These are phyloP conservation scores for Sebastes itinus DNA, from an alignment of 2,797 vertebrate genomes.

Conservation along the genomic window DNA sequence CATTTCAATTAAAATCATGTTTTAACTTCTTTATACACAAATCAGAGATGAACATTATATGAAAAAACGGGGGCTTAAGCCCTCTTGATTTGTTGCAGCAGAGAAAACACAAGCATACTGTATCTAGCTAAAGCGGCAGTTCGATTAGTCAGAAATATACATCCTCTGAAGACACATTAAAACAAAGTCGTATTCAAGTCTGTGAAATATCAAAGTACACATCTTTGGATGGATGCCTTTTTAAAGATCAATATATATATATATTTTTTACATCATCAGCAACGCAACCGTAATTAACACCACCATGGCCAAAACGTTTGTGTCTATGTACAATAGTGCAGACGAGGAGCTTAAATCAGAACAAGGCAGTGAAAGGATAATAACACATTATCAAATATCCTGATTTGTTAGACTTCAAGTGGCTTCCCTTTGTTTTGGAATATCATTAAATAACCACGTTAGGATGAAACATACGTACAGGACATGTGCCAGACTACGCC, in stretches of 20 bases:
- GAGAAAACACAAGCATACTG: slow-evolving; percentile 75
- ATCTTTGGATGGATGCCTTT: slow-evolving; percentile 84
- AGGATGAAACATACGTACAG: slow-evolving; percentile 11
- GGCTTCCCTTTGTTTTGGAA: slow-evolving; percentile 31
- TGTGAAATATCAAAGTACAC: slow-evolving; percentile 79
- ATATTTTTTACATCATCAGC: slow-evolving; percentile 58
- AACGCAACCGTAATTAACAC: slow-evolving; percentile 70
- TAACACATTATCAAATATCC: slow-evolving; percentile 50
- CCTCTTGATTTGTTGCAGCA: slow-evolving; percentile 72
- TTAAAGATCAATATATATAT: slow-evolving; percentile 63
- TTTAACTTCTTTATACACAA: slow-evolving; percentile 73
- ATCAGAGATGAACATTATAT: slow-evolving; percentile 74
- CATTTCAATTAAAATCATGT: slow-evolving; percentile 78
- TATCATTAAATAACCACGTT: slow-evolving; percentile 22
- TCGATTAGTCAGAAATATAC: slow-evolving; percentile 70
- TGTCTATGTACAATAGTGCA: slow-evolving; percentile 85
- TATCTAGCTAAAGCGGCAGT: slow-evolving; percentile 69
- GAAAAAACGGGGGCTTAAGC: slow-evolving; percentile 58
- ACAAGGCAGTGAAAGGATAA: slow-evolving; percentile 72
- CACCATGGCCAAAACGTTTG: slow-evolving; percentile 69
- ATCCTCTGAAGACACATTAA: slow-evolving; percentile 70
- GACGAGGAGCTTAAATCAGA: slow-evolving; percentile 70
- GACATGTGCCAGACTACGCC: slow-evolving; percentile 19
- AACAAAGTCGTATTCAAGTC: slow-evolving; percentile 80
- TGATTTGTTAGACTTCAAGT: slow-evolving; percentile 49